phyloP scores from a whole-genome alignment of 2,113 vertebrate genomes.

The Brevimyrus niger region DNA sequence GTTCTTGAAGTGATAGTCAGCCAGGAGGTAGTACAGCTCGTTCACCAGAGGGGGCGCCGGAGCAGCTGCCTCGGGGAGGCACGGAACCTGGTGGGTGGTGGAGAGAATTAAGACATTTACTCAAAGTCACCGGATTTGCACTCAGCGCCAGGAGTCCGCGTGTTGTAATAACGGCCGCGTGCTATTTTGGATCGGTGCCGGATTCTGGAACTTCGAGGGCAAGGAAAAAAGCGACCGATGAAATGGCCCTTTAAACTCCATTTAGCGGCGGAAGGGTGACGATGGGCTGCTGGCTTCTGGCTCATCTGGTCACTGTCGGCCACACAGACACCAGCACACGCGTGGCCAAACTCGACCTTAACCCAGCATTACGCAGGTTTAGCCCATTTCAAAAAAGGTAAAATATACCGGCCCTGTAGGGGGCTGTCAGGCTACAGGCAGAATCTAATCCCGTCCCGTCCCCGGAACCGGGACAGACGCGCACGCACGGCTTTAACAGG shows the following conservation, averaged over 20 bases:
- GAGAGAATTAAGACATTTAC: background rate
- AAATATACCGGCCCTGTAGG: background rate
- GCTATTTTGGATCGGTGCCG: background rate
- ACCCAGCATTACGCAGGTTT: background rate
- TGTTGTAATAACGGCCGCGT: background rate
- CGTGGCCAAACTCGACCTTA: background rate
- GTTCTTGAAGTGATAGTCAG: conserved; percentile 98
- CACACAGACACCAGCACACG: background rate
- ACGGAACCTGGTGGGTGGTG: conserved; percentile 62
- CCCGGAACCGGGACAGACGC: background rate
- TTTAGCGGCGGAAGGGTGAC: background rate
- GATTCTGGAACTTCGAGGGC: background rate
- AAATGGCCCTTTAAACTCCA: background rate
- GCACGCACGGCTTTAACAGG: background rate
- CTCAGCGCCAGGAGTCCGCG: background rate
- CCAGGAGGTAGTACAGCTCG: conserved; percentile 90
- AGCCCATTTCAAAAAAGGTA: background rate
- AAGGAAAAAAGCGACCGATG: background rate
- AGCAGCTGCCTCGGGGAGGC: conserved; percentile 75
- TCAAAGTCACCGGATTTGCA: background rate
- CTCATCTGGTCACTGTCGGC: background rate
- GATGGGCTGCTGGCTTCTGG: background rate
- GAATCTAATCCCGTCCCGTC: background rate
- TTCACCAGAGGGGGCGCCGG: conserved; percentile 77
- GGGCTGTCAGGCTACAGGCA: background rate